Conservation (phyloP, 2,888 invertebrate genomes). For the Callyntrura sp. region DNA sequence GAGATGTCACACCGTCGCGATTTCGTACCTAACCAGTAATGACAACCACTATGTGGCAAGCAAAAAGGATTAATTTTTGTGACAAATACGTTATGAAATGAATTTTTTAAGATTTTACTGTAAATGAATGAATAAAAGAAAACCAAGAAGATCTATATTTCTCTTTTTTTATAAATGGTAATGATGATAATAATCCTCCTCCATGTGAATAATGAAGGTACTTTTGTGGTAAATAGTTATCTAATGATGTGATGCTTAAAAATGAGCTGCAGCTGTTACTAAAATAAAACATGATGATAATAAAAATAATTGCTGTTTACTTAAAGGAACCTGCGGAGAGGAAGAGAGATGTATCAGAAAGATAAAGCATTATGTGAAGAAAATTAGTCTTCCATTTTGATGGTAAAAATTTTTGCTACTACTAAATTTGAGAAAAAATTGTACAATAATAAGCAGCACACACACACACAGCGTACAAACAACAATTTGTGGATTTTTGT, state of each 20-base stretch:
- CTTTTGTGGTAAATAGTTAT: constrained; percentile 18
- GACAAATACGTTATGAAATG: constrained; percentile 13
- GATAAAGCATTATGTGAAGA: neutral
- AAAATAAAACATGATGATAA: neutral
- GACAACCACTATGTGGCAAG: too few relatives aligned
- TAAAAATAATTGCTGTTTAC: constrained; percentile 26
- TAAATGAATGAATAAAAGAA: neutral
- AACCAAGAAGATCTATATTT: neutral
- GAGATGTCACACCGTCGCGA: too few relatives aligned
- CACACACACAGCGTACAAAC: neutral
- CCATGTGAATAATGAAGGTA: too few relatives aligned
- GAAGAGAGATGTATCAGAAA: too few relatives aligned
- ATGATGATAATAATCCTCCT: neutral
- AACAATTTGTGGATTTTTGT: neutral
- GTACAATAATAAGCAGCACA: neutral
- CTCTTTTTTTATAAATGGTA: neutral
- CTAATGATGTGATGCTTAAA: constrained; percentile 14
- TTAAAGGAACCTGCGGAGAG: neutral
- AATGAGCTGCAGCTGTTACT: constrained; percentile 31
- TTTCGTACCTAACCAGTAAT: too few relatives aligned
- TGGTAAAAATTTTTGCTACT: neutral
- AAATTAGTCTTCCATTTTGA: neutral
- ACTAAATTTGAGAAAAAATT: neutral
- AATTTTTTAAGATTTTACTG: neutral
- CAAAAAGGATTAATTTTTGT: neutral